Evolutionary conservation across 2,888 invertebrate genomes (phyloP).

Genomic region (Nasonovia ribisnigri): DNA sequence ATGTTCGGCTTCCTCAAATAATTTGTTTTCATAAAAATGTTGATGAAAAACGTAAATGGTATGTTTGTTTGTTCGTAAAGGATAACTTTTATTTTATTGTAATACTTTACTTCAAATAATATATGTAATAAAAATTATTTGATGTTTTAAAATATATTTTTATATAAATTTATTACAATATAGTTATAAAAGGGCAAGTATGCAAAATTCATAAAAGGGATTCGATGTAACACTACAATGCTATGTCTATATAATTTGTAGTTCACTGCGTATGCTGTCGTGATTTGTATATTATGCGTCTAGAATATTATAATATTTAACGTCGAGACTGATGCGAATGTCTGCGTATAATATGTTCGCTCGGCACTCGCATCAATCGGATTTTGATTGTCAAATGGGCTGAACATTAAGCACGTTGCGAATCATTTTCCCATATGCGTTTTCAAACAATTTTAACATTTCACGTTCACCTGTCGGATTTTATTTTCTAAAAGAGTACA

Average conservation of each 20-base stretch:
- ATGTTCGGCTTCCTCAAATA: neutral
- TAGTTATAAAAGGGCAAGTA: neutral
- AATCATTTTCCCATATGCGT: neutral
- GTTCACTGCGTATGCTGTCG: neutral
- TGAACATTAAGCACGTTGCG: neutral
- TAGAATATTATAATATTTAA: neutral
- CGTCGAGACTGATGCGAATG: neutral
- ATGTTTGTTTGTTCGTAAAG: neutral
- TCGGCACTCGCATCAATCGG: neutral
- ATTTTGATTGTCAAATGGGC: neutral
- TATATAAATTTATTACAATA: neutral
- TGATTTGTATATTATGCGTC: neutral
- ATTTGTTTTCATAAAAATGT: neutral
- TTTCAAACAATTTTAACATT: neutral
- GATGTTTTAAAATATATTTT: neutral
- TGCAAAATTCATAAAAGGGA: neutral
- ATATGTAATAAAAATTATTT: neutral
- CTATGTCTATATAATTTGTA: neutral
- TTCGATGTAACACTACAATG: neutral
- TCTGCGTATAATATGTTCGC: neutral
- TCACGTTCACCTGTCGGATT: neutral
- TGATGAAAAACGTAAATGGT: neutral
- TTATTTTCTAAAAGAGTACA: neutral
- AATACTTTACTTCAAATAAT: neutral
- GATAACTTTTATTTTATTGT: neutral